Conservation (phyloP, 2,888 invertebrate genomes). For the Erebia epiphron region DNA sequence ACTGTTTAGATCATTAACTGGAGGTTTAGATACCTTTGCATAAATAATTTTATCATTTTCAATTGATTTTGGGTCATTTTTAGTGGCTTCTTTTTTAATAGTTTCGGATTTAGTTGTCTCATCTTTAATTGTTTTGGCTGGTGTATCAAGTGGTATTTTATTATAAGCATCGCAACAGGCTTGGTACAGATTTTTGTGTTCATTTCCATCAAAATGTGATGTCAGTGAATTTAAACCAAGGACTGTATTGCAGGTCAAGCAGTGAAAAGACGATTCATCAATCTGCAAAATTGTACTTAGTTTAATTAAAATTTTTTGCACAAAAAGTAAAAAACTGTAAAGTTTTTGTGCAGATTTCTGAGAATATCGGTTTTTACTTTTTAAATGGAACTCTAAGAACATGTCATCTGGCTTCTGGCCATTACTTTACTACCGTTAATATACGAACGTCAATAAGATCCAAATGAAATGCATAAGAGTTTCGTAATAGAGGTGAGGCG, state of each 20-base stretch:
- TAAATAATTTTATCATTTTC: neutral
- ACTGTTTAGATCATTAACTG: neutral
- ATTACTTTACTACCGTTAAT: no score
- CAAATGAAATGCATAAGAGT: no score
- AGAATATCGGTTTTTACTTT: no score
- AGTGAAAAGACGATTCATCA: conserved; percentile 54
- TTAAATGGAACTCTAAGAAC: no score
- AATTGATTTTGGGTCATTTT: conserved; percentile 1
- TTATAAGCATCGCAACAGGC: conserved; percentile 30
- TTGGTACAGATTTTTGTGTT: conserved; percentile 44
- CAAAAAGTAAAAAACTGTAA: neutral
- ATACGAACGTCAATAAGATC: no score
- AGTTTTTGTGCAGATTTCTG: no score
- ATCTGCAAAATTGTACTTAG: conserved; percentile 48
- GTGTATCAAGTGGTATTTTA: neutral
- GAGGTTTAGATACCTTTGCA: neutral
- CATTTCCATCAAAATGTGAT: conserved; percentile 41
- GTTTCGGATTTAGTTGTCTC: neutral
- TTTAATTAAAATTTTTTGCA: neutral
- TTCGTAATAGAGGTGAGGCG: no score
- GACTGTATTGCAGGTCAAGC: conserved; percentile 54
- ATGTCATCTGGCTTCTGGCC: no score
- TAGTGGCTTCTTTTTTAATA: neutral
- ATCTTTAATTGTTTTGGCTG: neutral
- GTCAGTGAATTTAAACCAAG: conserved; percentile 38